Base-by-base conservation (phyloP, 2,888 invertebrate species). In the Aleiodes leptofemur region DNA sequence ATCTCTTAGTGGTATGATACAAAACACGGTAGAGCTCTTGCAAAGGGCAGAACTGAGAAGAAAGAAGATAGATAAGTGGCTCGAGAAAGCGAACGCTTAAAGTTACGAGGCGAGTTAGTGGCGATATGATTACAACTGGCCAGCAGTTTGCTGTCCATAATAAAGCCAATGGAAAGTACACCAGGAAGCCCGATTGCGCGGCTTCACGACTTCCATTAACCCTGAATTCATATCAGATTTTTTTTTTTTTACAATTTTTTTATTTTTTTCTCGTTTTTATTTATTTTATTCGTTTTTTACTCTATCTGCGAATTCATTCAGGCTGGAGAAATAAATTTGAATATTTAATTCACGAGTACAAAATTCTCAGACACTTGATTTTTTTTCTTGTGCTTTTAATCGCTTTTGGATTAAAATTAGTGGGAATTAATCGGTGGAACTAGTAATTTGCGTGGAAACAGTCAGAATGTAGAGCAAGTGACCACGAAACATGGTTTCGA, bases 191-290 rank as follows among this genome's bases (percentile, higher is more conserved):
- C 75, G 71, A 75, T 75, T 75, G 70, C 71, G 66, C 56, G 56
- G 57, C 70, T 75, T 75, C 71, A 75, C 71, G 71, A 71, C 75
- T 75, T 71, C 75, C 71, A 75, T 75, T 75, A 75, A 75, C 75
- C 66, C 56, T 71, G 66, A 64, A 71, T 71, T 68, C 71, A 66
- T 64, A 75, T 75, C 71, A 50, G 23, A 16, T 66, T 57, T 75
- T 72, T 66, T 16, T 34, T 23, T 23, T 23, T 2, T 23, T 23
- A 23, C 23, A 1, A 23, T 23, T 23, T 23, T 23, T 1, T 1
- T 23, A n/a, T 38, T 38, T 53, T 72, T 64, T 38, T 34, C 31
- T 53, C n/a, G 38, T 3, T 38, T 38, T 38, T 38, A 38, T 66
- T 53, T 51, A 6, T 51, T 72, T 50, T 23, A 23, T 2, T 1